Conservation (phyloP, 2,888 invertebrate genomes). For the Busseola fusca region DNA sequence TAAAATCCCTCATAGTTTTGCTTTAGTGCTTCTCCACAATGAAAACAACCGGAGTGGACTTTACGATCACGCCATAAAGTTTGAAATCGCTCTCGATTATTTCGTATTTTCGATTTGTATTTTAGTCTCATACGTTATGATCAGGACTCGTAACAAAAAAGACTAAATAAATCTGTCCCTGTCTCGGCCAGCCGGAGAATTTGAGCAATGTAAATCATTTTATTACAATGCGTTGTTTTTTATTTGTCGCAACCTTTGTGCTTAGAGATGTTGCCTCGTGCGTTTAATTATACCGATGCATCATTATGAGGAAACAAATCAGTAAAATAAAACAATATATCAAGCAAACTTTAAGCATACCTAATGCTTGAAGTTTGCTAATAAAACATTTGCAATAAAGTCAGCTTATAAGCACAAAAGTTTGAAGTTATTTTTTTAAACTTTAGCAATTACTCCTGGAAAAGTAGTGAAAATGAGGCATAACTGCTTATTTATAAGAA, state of each 20-base stretch:
- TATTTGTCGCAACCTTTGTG: slow-evolving; percentile 80
- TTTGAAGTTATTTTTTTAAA: slow-evolving; percentile 30
- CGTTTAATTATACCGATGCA: slow-evolving; percentile 67
- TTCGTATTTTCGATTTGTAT: slow-evolving; percentile 76
- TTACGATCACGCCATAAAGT: slow-evolving; percentile 75
- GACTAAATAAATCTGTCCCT: slow-evolving; percentile 84
- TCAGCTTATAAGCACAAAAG: slow-evolving; percentile 11
- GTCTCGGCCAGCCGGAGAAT: slow-evolving; percentile 83
- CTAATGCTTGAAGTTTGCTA: slow-evolving; percentile 37
- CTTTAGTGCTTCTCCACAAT: slow-evolving; percentile 69
- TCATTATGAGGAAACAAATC: slow-evolving; percentile 60
- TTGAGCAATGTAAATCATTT: slow-evolving; percentile 88
- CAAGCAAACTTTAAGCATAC: too few species aligned
- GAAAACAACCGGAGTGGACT: slow-evolving; percentile 72
- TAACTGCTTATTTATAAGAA: slow-evolving; percentile 25
- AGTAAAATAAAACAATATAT: slow-evolving; percentile 54
- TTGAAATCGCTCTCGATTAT: slow-evolving; percentile 65
- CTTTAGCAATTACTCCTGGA: slow-evolving; percentile 29
- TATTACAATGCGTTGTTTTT: slow-evolving; percentile 85
- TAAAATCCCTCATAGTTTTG: slow-evolving; percentile 78
- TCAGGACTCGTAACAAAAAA: slow-evolving; percentile 82
- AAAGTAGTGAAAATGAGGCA: slow-evolving; percentile 18
- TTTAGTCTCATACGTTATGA: slow-evolving; percentile 86
- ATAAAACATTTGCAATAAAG: slow-evolving; percentile 41
- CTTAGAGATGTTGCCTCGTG: slow-evolving; percentile 75